phyloP scores from a whole-genome alignment of 2,888 invertebrate species.

The Bembecia ichneumoniformis region DNA sequence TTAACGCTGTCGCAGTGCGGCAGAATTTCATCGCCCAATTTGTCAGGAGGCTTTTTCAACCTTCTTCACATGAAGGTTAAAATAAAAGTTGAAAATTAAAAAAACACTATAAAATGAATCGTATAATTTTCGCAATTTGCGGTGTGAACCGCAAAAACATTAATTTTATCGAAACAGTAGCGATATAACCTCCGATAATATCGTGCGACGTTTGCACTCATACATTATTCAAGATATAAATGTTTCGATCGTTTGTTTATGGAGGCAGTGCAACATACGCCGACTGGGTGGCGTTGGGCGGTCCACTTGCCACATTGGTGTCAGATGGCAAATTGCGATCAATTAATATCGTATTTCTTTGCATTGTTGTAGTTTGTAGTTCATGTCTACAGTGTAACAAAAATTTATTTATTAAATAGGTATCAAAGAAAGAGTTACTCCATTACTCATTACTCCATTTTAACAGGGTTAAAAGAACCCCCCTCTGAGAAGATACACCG shows the following conservation, averaged over 20 bases:
- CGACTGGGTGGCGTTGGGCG: neutral
- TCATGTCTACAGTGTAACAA: no score
- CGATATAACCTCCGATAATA: neutral
- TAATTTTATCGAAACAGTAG: neutral
- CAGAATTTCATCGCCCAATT: no score
- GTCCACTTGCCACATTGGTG: neutral
- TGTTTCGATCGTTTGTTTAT: slow-evolving; percentile 1
- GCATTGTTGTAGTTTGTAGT: neutral
- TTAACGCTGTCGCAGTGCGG: no score
- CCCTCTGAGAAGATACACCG: no score
- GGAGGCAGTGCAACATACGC: neutral
- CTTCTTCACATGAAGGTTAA: no score
- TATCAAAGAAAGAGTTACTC: no score
- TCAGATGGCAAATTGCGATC: neutral
- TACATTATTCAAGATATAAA: slow-evolving; percentile 6
- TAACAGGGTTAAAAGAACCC: no score
- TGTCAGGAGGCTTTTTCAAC: no score
- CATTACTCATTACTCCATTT: no score
- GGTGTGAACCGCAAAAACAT: neutral
- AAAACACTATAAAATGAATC: no score
- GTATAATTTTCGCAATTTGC: neutral
- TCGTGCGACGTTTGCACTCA: slow-evolving; percentile 2
- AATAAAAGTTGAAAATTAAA: no score
- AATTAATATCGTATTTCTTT: neutral
- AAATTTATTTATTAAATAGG: no score